phyloP scores from a whole-genome alignment of 2,888 invertebrate species.

The Selenia dentaria region DNA sequence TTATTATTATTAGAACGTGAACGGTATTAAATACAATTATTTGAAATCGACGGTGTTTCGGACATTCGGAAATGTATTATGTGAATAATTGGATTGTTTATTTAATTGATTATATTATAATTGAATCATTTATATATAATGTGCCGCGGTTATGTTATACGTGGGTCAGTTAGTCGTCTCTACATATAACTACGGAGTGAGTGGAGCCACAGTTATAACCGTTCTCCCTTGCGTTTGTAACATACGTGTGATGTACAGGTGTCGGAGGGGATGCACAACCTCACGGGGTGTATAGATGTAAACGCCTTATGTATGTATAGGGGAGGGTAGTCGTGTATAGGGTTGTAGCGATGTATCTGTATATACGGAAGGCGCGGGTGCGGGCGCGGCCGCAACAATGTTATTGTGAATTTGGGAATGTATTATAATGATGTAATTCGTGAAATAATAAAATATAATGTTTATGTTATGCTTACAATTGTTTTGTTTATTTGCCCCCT shows the following conservation, averaged over 20 bases:
- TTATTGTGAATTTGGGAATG: constrained; percentile 52
- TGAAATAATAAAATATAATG: constrained; percentile 79
- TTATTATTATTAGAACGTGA: constrained; percentile 1
- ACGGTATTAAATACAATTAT: not conserved
- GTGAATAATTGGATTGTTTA: constrained; percentile 28
- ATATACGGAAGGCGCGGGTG: constrained; percentile 46
- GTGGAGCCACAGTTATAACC: too few species aligned
- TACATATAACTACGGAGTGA: too few species aligned
- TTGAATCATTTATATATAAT: constrained; percentile 15
- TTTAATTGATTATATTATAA: constrained; percentile 7
- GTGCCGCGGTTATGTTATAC: not conserved
- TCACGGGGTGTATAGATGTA: constrained; percentile 60
- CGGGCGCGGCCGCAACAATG: constrained; percentile 7
- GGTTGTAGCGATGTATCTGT: constrained; percentile 43
- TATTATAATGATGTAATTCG: constrained; percentile 72
- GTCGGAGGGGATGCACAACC: constrained; percentile 16
- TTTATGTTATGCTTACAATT: constrained; percentile 74
- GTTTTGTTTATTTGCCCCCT: too few species aligned
- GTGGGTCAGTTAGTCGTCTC: too few species aligned
- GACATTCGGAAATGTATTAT: constrained; percentile 9
- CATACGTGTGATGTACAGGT: constrained; percentile 40
- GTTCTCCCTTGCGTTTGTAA: too few species aligned
- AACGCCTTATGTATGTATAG: constrained; percentile 41
- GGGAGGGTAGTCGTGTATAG: constrained; percentile 23
- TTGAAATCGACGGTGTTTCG: constrained; percentile 2